phyloP scores from a whole-genome alignment of 1,140 invertebrate species.

The Calliphora vicina region DNA sequence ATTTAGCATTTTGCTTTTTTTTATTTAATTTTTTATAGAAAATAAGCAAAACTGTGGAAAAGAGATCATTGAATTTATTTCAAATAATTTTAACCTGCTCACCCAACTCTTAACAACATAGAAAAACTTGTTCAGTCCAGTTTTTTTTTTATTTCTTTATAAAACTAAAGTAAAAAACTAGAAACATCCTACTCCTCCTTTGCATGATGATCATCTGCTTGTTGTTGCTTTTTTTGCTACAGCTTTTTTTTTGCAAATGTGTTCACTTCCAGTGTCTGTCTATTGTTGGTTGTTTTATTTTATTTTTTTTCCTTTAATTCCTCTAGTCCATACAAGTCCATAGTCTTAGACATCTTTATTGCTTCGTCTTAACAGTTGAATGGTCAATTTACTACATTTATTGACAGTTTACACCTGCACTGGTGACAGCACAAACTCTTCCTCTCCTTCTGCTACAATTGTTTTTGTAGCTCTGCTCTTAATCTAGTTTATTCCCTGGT shows the following conservation, averaged over 20 bases:
- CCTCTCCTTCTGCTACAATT: not conserved
- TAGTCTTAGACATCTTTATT: slow-evolving; percentile 36
- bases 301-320: not conserved
- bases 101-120: not conserved
- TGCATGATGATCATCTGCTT: not conserved
- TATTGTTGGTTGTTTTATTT: not conserved
- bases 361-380: slow-evolving; percentile 13
- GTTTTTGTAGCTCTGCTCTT: not conserved
- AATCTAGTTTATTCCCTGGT: too few species aligned
- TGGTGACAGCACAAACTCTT: slow-evolving; percentile 32
- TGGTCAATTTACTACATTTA: slow-evolving; percentile 36
- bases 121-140: not conserved
- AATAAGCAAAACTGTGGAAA: too few species aligned
- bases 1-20: too few species aligned
- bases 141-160: not conserved
- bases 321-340: not conserved
- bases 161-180: not conserved
- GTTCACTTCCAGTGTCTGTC: not conserved
- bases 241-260: not conserved
- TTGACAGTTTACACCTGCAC: slow-evolving; percentile 39
- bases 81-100: not conserved
- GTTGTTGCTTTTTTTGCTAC: not conserved
- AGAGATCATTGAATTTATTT: not conserved
- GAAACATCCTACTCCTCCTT: not conserved
- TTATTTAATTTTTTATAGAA: not conserved